These are phyloP conservation scores for Nymphalis urticae DNA, from an alignment of 2,888 invertebrate species.

Conservation along the genomic window DNA sequence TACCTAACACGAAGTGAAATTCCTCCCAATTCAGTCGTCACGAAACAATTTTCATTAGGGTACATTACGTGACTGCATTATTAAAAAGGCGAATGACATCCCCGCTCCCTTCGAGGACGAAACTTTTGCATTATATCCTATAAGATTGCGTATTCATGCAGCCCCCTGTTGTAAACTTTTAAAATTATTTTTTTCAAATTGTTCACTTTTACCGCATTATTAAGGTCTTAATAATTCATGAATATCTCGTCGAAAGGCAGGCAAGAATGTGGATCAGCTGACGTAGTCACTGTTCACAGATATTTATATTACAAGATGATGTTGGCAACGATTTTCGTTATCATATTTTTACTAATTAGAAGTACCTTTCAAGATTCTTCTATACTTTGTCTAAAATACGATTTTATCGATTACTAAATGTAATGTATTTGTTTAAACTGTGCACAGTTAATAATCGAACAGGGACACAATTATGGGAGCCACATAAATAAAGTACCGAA, in stretches of 20 bases:
- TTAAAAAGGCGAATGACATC: slow-evolving; percentile 56
- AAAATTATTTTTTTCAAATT: slow-evolving; percentile 11
- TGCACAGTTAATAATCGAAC: too few species aligned
- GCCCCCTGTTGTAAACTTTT: slow-evolving; percentile 27
- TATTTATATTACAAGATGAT: too few species aligned
- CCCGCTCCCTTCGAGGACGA: slow-evolving; percentile 54
- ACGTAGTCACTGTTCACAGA: too few species aligned
- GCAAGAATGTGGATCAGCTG: too few species aligned
- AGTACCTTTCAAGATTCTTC: too few species aligned
- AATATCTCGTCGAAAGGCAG: not conserved
- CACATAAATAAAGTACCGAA: too few species aligned
- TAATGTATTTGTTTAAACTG: too few species aligned
- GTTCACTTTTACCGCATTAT: slow-evolving; percentile 12
- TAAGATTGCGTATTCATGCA: slow-evolving; percentile 57
- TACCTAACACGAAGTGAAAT: slow-evolving; percentile 65
- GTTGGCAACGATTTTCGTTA: too few species aligned
- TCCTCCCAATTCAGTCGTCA: slow-evolving; percentile 65
- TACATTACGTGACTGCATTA: slow-evolving; percentile 71
- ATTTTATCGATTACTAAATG: too few species aligned
- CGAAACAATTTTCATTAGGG: slow-evolving; percentile 77
- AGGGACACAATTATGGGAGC: too few species aligned
- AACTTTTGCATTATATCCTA: slow-evolving; percentile 58
- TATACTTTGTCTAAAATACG: too few species aligned
- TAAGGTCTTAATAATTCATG: slow-evolving; percentile 8
- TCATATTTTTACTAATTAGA: not conserved